Evolutionary conservation across 2,797 vertebrate genomes (phyloP).

Genomic region (Limosa lapponica): DNA sequence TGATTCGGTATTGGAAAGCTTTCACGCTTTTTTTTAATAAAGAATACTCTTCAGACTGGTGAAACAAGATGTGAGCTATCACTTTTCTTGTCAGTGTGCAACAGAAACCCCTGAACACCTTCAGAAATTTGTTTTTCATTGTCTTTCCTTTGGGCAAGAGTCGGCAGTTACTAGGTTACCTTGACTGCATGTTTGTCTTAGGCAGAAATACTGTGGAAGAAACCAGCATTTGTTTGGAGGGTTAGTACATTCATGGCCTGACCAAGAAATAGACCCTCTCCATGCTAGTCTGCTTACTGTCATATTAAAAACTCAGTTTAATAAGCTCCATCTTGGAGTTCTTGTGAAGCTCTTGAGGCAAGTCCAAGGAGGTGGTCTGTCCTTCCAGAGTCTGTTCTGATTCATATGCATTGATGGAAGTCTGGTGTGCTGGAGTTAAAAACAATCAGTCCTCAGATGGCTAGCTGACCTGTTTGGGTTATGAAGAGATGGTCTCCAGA

Average conservation of each 20-base stretch:
- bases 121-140: not conserved
- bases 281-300: not conserved
- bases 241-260: not conserved
- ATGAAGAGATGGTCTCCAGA: not conserved
- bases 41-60: not conserved
- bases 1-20: not conserved
- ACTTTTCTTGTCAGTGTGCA: not conserved
- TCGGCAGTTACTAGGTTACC: not conserved
- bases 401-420: not conserved
- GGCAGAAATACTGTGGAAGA: not conserved
- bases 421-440: not conserved
- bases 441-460: not conserved
- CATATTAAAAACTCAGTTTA: not conserved
- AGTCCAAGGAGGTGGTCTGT: not conserved
- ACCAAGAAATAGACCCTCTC: not conserved
- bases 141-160: not conserved
- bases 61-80: not conserved
- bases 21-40: not conserved
- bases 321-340: not conserved
- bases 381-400: not conserved
- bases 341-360: not conserved
- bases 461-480: not conserved
- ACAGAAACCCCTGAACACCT: not conserved
- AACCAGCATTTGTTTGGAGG: not conserved
- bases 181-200: not conserved